phyloP scores from a whole-genome alignment of 2,888 invertebrate species.

The Leistus spinibarbis region DNA sequence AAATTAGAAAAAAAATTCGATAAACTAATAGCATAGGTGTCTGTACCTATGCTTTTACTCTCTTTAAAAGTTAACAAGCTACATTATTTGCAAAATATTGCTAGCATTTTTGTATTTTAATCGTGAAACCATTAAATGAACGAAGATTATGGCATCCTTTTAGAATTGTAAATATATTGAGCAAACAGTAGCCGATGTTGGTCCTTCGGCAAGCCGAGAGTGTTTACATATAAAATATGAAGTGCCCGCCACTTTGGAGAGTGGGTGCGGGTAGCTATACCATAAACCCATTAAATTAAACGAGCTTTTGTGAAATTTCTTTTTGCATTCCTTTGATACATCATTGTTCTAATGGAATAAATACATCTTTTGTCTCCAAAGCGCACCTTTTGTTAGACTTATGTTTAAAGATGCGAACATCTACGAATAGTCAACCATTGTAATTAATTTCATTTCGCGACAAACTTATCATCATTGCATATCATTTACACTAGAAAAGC shows the following conservation, averaged over 20 bases:
- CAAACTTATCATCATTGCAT: background rate
- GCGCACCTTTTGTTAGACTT: conserved; percentile 14
- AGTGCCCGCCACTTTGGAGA: too few relatives aligned
- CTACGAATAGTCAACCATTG: background rate
- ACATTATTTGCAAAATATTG: too few relatives aligned
- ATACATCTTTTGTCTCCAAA: conserved; percentile 26
- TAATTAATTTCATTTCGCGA: conserved; percentile 24
- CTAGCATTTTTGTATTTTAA: background rate
- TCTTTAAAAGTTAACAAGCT: too few relatives aligned
- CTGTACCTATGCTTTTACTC: too few relatives aligned
- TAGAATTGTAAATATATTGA: background rate
- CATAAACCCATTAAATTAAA: conserved; percentile 29
- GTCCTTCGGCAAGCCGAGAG: background rate
- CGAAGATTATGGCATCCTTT: background rate
- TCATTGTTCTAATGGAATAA: conserved; percentile 16
- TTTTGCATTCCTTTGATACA: conserved; percentile 20
- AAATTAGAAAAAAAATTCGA: too few relatives aligned
- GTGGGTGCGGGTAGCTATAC: background rate
- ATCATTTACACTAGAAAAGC: background rate
- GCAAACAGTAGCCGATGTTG: background rate
- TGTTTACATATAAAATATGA: background rate
- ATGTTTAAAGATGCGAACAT: background rate
- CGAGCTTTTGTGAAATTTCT: conserved; percentile 21
- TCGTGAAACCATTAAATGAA: conserved; percentile 6
- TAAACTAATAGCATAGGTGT: too few relatives aligned